Evolutionary conservation across 2,888 invertebrate species (phyloP), one percentile per base, ranked within the genome.

Genomic region (Stomorhina lunata): DNA sequence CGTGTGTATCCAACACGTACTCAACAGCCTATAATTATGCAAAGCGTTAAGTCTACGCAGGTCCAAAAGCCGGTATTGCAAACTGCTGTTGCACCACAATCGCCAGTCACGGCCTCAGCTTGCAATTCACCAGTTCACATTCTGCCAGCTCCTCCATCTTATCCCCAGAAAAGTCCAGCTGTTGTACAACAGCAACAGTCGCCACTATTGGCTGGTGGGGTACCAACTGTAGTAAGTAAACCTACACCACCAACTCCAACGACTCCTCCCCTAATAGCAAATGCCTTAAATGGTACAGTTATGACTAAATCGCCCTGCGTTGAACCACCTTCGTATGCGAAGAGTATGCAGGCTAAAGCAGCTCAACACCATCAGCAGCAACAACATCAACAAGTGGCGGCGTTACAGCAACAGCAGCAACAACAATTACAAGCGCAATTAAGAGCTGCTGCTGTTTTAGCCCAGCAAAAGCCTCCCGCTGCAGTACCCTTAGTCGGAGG

Each of bases 1-100:
- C 96, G 97, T 95, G 96, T 96, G 72, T 91, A 91, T 78, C 98
- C 98, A 90, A 95, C 97, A 43, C 96, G 95, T 88, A 95, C 97
- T 20, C 97, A 97, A 88, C 96, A 97, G 61, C 97, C 98, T 6
- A 96, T 98, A 85, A 98, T 98, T 84, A 98, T 98, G 97, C 98
- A 98, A 90, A 97, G 97, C 32, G 98, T 98, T 17, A 97, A 97
- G 90, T 97, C 97, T 92, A 97, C 97, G 17, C 97, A 98, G 91
- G 98, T 97, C 43, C 97, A 97, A 89, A 98, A 98, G 90, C 98
- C 98, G 0, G 95, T 98, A 29, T 92, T 98, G 84, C 98, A 98
- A 92, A 98, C 98, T 15, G 98, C 98, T 9, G 96, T 97, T 61
- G 98, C 97, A n/a, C 98, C 98, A 1, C 95, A 95, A 27, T 94